A percentile compares a stretch with the other conserved stretches of the same genome.
Conservation (phyloP, 2,888 invertebrate genomes). For the Drosophila helvetica region DNA sequence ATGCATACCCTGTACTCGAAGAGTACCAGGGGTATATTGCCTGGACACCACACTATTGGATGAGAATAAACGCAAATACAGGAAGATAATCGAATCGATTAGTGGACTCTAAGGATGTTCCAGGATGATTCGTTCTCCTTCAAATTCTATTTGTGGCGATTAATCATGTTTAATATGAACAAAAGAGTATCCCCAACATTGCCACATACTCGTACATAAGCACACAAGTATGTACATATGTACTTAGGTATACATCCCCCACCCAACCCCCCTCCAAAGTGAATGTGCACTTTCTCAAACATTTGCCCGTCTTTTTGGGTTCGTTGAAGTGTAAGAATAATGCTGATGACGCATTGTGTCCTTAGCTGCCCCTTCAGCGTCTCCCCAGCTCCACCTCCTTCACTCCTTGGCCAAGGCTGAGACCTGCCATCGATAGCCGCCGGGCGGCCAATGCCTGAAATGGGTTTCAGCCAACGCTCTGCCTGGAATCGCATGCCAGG, state of each 20-base stretch:
- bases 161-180: not conserved
- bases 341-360: constrained; percentile 55
- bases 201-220: not conserved
- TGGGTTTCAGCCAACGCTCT: constrained; percentile 40
- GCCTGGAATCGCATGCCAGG: constrained; percentile 47
- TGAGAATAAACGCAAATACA: not conserved
- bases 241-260: no score
- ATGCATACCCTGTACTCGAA: not conserved
- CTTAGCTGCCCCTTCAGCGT: not conserved
- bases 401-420: not conserved
- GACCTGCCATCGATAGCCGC: constrained; percentile 45
- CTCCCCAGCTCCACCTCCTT: not conserved
- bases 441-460: constrained; percentile 40
- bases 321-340: constrained; percentile 65
- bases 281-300: constrained; percentile 19
- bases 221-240: no score
- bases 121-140: not conserved
- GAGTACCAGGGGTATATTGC: not conserved
- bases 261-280: not conserved
- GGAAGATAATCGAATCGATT: not conserved
- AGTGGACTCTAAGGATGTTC: no score
- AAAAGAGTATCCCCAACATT: constrained; percentile 18
- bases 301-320: constrained; percentile 38
- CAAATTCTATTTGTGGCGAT: not conserved
- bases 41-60: no score